These are phyloP conservation scores for Smutsia temminckii DNA, from an alignment of 2,797 vertebrate species.

Conservation along the genomic window DNA sequence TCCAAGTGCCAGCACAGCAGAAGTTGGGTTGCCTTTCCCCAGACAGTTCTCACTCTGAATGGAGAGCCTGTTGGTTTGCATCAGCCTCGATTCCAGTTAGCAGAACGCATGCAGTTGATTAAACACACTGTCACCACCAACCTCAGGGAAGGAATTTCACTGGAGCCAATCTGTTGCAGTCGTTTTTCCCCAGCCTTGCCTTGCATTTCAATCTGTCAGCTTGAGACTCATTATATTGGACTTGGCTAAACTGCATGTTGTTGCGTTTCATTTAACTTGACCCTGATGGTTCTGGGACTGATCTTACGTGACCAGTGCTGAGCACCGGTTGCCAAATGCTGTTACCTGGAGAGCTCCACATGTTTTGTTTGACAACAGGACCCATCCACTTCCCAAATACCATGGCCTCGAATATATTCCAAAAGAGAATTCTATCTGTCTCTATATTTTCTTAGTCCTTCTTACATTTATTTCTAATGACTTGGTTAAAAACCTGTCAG, in stretches of 20 bases:
- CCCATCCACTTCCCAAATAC: not conserved
- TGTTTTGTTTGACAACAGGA: not conserved
- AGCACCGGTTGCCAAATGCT: not conserved
- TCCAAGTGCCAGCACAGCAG: not conserved
- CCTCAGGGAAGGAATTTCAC: not conserved
- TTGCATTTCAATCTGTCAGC: not conserved
- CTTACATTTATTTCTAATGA: not conserved
- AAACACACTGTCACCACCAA: not conserved
- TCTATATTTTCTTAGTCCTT: not conserved
- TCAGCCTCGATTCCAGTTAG: not conserved
- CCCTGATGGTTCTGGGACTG: not conserved
- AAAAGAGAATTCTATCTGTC: not conserved
- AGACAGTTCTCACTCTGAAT: not conserved
- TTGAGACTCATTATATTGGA: not conserved
- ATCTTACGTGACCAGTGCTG: not conserved
- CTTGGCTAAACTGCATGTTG: not conserved
- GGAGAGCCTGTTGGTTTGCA: not conserved
- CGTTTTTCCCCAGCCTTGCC: not conserved
- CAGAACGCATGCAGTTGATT: not conserved
- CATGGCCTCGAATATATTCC: not conserved
- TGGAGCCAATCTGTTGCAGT: not conserved
- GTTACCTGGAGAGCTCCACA: not conserved
- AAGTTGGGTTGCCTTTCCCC: not conserved
- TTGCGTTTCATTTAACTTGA: conserved; percentile 43
- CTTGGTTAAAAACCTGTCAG: not conserved